Base-by-base conservation (phyloP, 2,797 vertebrate genomes). In the Numenius phaeopus region DNA sequence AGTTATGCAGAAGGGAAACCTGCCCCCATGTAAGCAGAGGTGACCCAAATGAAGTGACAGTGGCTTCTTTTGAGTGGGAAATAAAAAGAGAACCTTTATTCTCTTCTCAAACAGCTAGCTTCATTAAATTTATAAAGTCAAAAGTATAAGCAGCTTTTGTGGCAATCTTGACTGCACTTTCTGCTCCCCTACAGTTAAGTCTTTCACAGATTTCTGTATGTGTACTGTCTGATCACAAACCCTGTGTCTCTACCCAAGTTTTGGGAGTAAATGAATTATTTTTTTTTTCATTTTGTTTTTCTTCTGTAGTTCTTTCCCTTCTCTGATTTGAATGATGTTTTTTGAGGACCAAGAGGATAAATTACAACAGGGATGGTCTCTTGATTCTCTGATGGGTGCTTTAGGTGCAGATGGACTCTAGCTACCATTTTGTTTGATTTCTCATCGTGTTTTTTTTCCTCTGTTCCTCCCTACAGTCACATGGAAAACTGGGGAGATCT, bases 111-210 rank as follows among this genome's bases (percentile, higher is more conserved):
- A 70, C 37, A 82, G 30, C 52, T 44, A 64, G 9, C 42, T 61
- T 72, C 62, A 44, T 94, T 50, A 61, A 80, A 86, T 49, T 4
- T 70, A 47, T 82, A 17, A 83, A 82, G 59, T 46, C 55, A 82
- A 76, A 85, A 93, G 59, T 40, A 67, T 77, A 94, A 83, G 57
- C 72, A 71, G 61, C n/a, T 90, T 87, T 83, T 87, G 32, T 81
- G 58, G 27, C 24, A 59, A 37, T 58, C 50, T 84, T 93, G 73
- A 59, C 70, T 90, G 46, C 7, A 7, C 62, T 94, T 93, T 76
- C 57, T 90, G 34, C n/a, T 95, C 29, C 8, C 52, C 24, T 70
- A 13, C 46, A 80, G 55, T 67, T 73, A 81, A 69, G 42, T 57
- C 58, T 76, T 89, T 89, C 66, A 72, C 5, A 54, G 30, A 50